These are phyloP conservation scores for Drosophila mercatorum DNA, from an alignment of 2,888 invertebrate genomes.

Conservation along the genomic window DNA sequence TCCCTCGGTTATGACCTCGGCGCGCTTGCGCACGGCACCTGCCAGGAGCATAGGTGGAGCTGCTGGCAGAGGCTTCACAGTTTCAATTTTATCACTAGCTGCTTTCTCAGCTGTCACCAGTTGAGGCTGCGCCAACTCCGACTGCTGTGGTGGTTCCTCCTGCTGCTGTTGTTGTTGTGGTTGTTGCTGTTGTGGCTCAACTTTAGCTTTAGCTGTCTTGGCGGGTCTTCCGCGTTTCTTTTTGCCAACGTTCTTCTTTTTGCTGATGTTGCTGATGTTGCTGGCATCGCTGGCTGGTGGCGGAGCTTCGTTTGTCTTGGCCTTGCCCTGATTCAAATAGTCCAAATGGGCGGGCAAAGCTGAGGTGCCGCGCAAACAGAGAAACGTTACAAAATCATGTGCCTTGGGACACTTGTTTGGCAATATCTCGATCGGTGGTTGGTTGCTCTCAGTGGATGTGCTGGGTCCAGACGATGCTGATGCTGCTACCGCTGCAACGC, in stretches of 20 bases:
- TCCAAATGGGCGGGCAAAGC: slow-evolving; percentile 90
- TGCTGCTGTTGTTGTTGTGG: slow-evolving; percentile 43
- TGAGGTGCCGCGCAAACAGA: slow-evolving; percentile 92
- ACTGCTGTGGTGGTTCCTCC: slow-evolving; percentile 8
- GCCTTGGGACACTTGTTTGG: slow-evolving; percentile 90
- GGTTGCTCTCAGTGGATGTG: slow-evolving; percentile 87
- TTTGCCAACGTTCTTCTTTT: slow-evolving; percentile 52
- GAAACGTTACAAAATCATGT: slow-evolving; percentile 93
- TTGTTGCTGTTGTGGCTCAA: slow-evolving; percentile 41
- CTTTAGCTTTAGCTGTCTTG: slow-evolving; percentile 62
- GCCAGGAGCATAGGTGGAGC: slow-evolving; percentile 45
- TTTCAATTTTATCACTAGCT: slow-evolving; percentile 60
- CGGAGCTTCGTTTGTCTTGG: slow-evolving; percentile 68
- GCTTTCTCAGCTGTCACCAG: slow-evolving; percentile 31
- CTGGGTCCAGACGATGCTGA: slow-evolving; percentile 67
- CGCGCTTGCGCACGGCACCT: slow-evolving; percentile 87
- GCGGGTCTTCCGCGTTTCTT: slow-evolving; percentile 68
- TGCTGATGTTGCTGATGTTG: slow-evolving; percentile 56
- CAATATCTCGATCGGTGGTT: slow-evolving; percentile 87
- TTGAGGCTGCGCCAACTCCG: slow-evolving; percentile 25
- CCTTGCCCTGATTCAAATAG: slow-evolving; percentile 86
- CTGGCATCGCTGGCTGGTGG: slow-evolving; percentile 17
- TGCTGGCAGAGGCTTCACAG: slow-evolving; percentile 36
- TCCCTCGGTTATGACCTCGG: slow-evolving; percentile 84
- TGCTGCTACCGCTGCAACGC: slow-evolving; percentile 45